Base-by-base conservation (phyloP, 2,888 invertebrate species). In the Noctua janthina region DNA sequence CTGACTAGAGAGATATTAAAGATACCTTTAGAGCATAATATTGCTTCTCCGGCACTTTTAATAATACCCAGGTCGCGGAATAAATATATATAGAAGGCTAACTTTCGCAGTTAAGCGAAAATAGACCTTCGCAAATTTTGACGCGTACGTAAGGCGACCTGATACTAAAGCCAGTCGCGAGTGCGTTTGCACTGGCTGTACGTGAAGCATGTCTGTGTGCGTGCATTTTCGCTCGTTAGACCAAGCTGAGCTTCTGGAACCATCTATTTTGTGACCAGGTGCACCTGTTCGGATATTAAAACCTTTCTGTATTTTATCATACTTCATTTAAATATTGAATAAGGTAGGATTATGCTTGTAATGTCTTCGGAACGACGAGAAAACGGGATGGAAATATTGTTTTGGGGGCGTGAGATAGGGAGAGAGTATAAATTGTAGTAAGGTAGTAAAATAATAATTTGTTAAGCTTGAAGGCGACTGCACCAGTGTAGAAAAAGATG, bases 301-400 rank as follows among this genome's bases (percentile, higher is more conserved):
- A 90, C 89, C 89, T 85, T 88, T 77, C 83, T 89, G 88, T 91
- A 89, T 84, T 91, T 91, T 91, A 91, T 90, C 89, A 90, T 90
- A 83, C 90, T 90, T 91, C 89, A 92, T 91, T 92, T 91, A 89
- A 91, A 92, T 88, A 89, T 92, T 85, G 90, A 89, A 90, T 90
- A 81, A 84, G 87, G 86, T 88, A 81, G 89, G 88, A 90, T 89
- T 88, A 88, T 88, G 83, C 81, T 86, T 89, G 85, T 91, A 91
- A 91, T 89, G 86, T 89, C 87, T 90, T 85, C 74, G 86, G 74
- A 81, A 85, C 70, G 72, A 73, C 43, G 74, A n/a, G 43, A 51
- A 46, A 77, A 66, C 69, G 29, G 39, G 76, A 76, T 39, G 17
- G 69, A 62, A 11, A 46, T 69, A 77, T 46, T 59, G 43, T 54